Evolutionary conservation across 2,888 invertebrate species (phyloP).

Genomic region (Acanthosepion esculentum): DNA sequence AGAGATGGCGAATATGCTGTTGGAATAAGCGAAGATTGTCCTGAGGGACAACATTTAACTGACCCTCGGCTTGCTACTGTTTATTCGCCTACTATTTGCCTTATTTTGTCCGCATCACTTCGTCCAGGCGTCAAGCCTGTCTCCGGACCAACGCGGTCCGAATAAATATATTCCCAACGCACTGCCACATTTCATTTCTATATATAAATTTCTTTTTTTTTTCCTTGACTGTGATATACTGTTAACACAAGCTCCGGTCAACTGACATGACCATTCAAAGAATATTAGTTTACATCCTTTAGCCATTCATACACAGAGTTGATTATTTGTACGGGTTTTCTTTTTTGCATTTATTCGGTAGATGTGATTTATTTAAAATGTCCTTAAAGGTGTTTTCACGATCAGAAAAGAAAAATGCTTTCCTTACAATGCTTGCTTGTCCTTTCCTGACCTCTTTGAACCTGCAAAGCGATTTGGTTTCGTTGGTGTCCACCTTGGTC

Average conservation of each 20-base stretch:
- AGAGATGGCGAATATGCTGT: not conserved
- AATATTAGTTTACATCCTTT: not conserved
- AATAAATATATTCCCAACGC: conserved; percentile 8
- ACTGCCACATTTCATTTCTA: not conserved
- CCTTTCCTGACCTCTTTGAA: not conserved
- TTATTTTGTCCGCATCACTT: not conserved
- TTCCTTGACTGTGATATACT: not conserved
- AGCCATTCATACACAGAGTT: not conserved
- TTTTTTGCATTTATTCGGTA: not conserved
- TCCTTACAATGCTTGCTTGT: not conserved
- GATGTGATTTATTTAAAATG: not conserved
- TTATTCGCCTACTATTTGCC: not conserved
- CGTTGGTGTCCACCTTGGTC: not conserved
- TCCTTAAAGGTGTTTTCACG: not conserved
- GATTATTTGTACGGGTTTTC: not conserved
- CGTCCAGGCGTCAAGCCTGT: conserved; percentile 7
- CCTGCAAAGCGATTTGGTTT: not conserved
- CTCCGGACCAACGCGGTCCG: not conserved
- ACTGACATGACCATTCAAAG: conserved; percentile 17
- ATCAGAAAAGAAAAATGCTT: not conserved
- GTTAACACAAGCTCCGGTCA: not conserved
- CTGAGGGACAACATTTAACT: not conserved
- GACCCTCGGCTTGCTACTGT: not conserved
- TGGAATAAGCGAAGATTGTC: not conserved
- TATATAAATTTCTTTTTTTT: too few relatives aligned